These are phyloP conservation scores for Hypomecis atomaria DNA, from an alignment of 2,888 invertebrate species.

Conservation along the genomic window DNA sequence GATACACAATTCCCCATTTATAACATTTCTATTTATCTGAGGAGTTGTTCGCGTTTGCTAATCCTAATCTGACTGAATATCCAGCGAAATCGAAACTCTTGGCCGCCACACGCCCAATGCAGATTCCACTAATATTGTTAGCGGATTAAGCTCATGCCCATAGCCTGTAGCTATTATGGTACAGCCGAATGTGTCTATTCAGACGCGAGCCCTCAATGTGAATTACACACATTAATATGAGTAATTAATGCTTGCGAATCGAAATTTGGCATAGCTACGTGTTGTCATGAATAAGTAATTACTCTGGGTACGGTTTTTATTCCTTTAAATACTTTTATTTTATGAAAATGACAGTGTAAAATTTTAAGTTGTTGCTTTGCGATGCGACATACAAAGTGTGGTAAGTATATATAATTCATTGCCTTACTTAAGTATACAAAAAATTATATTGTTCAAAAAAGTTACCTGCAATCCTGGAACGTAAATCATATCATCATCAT, in stretches of 20 bases:
- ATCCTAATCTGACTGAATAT: not conserved
- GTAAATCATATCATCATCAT: too few species aligned
- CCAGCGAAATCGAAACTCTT: not conserved
- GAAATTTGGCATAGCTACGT: slow-evolving; percentile 17
- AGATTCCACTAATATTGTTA: slow-evolving; percentile 45
- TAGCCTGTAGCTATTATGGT: slow-evolving; percentile 27
- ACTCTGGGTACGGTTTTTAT: not conserved
- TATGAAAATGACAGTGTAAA: too few species aligned
- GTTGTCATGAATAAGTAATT: slow-evolving; percentile 2
- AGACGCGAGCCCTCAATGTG: slow-evolving; percentile 30
- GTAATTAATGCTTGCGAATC: slow-evolving; percentile 43
- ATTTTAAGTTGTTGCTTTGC: too few species aligned
- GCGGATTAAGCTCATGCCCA: slow-evolving; percentile 38
- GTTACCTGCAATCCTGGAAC: too few species aligned
- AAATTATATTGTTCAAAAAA: too few species aligned
- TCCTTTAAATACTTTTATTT: too few species aligned
- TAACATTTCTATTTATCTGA: too few species aligned
- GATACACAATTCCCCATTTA: too few species aligned
- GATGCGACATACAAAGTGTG: too few species aligned
- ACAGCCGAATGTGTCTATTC: slow-evolving; percentile 32
- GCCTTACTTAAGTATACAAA: too few species aligned
- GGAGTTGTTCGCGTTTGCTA: too few species aligned
- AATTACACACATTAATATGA: slow-evolving; percentile 38
- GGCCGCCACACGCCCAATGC: slow-evolving; percentile 29
- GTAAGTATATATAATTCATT: too few species aligned